These are phyloP conservation scores for Megaceryle torquata DNA, from an alignment of 2,113 vertebrate genomes.

Conservation along the genomic window DNA sequence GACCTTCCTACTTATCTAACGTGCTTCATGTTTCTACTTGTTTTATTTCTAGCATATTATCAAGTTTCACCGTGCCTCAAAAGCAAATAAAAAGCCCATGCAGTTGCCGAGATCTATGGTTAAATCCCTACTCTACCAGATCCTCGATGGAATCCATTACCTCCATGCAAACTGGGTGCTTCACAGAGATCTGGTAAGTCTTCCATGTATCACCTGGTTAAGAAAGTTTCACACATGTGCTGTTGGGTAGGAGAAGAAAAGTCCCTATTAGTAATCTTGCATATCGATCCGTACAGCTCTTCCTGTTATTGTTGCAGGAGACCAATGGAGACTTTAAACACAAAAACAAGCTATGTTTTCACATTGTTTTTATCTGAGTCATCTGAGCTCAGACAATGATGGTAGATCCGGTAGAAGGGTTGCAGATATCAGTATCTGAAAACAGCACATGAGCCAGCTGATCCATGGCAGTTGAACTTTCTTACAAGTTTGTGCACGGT, in stretches of 20 bases:
- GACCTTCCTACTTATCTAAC: neutral
- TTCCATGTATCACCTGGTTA: neutral
- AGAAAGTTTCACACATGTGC: neutral
- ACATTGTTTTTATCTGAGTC: constrained; percentile 42
- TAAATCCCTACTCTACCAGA: constrained; percentile 85
- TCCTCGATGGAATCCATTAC: constrained; percentile 86
- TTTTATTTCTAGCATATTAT: constrained; percentile 83
- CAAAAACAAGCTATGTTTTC: constrained; percentile 35
- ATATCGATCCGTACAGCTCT: constrained; percentile 36
- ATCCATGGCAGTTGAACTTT: neutral
- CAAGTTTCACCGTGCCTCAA: constrained; percentile 87
- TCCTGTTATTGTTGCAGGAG: constrained; percentile 62
- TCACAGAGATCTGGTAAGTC: constrained; percentile 82
- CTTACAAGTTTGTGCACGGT: neutral
- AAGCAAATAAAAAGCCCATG: constrained; percentile 89
- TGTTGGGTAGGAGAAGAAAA: neutral
- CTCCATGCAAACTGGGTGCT: constrained; percentile 87
- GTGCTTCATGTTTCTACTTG: constrained; percentile 48
- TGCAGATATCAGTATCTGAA: constrained; percentile 11
- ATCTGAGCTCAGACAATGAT: constrained; percentile 54
- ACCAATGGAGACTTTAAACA: constrained; percentile 18
- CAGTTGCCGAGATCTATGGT: constrained; percentile 87
- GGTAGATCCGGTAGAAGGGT: constrained; percentile 28
- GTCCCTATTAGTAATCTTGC: neutral
- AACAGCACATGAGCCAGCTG: neutral